These are phyloP conservation scores for Laticauda laticaudata DNA, from an alignment of 2,113 vertebrate species.

Conservation along the genomic window DNA sequence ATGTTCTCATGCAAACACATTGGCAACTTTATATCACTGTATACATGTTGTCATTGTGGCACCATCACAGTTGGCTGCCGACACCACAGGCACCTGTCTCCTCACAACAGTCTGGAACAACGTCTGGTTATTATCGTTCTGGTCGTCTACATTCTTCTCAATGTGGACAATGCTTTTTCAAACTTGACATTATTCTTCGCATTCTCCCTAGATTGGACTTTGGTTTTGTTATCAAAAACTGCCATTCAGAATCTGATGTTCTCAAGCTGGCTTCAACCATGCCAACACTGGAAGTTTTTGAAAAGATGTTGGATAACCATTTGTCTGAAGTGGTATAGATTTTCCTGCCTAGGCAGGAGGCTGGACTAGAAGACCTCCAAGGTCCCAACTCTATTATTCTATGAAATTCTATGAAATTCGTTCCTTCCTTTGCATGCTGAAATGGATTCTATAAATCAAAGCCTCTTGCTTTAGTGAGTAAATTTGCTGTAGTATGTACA, in stretches of 20 bases:
- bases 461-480: neutral
- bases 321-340: too few species aligned
- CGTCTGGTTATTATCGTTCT: neutral
- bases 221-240: neutral
- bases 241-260: neutral
- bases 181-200: neutral
- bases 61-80: neutral
- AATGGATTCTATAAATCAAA: neutral
- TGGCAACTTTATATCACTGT: neutral
- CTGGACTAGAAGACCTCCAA: too few species aligned
- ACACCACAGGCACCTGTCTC: neutral
- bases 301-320: too few species aligned
- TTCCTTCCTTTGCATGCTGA: neutral
- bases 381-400: too few species aligned
- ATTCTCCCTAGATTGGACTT: neutral
- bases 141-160: neutral
- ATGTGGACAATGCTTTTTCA: neutral
- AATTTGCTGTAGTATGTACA: neutral
- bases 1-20: neutral
- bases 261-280: neutral
- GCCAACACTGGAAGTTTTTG: neutral
- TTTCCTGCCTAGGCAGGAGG: too few species aligned
- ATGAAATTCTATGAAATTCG: too few species aligned
- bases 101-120: neutral
- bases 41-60: neutral